These are phyloP conservation scores for Saturnia japonica DNA, from an alignment of 2,888 invertebrate species.

Conservation along the genomic window DNA sequence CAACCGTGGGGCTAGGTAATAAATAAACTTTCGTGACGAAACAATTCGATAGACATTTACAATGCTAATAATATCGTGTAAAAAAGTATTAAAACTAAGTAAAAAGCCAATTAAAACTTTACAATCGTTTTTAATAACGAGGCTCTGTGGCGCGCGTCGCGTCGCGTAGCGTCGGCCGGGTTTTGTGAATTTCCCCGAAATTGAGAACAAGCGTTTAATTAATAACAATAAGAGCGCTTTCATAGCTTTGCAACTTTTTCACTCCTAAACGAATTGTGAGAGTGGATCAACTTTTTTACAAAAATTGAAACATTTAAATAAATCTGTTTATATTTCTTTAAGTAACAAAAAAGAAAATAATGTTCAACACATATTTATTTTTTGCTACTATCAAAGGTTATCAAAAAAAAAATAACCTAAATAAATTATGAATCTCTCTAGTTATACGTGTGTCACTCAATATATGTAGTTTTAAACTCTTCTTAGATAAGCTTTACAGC, in stretches of 20 bases:
- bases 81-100: constrained; percentile 32
- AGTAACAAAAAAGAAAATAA: neutral
- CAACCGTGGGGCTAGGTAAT: neutral
- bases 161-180: neutral
- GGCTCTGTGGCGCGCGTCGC: constrained; percentile 8
- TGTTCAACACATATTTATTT: no score
- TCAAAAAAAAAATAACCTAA: no score
- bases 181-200: constrained; percentile 1
- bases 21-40: constrained; percentile 7
- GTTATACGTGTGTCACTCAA: no score
- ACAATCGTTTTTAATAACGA: constrained; percentile 21
- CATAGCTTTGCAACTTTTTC: constrained; percentile 5
- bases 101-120: constrained; percentile 36
- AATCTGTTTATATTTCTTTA: neutral
- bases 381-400: no score
- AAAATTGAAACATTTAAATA: neutral
- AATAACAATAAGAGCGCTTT: constrained; percentile 10
- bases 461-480: no score
- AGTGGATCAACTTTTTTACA: neutral
- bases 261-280: neutral
- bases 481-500: no score
- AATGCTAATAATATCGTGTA: constrained; percentile 12
- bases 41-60: constrained; percentile 21
- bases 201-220: constrained; percentile 13
- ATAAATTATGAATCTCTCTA: no score